phyloP scores from a whole-genome alignment of 2,113 vertebrate species.

The Chlamydotis undulata region DNA sequence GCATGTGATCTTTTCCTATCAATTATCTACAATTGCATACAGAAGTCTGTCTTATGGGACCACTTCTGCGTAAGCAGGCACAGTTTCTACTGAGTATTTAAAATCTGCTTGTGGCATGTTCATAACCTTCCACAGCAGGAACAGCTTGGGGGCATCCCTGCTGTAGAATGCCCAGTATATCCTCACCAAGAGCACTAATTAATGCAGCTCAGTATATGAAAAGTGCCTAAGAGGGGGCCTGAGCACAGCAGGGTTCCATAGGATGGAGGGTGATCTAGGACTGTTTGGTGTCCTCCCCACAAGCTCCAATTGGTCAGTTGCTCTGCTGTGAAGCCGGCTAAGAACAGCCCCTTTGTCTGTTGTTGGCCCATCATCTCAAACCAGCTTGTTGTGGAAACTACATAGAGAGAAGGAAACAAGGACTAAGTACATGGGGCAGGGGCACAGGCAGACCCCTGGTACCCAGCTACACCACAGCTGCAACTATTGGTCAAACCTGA shows the following conservation, averaged over 20 bases:
- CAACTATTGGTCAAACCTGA: fast-evolving
- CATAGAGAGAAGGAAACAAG: not conserved
- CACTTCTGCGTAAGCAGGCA: not conserved
- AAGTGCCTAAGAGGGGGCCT: not conserved
- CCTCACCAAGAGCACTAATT: not conserved
- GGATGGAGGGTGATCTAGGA: not conserved
- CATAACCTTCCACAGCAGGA: not conserved
- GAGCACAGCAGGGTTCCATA: not conserved
- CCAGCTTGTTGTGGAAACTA: not conserved
- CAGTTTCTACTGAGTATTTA: not conserved
- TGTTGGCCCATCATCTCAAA: not conserved
- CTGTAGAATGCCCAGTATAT: not conserved
- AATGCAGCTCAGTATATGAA: not conserved
- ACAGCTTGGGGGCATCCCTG: not conserved
- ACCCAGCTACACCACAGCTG: not conserved
- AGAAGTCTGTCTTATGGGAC: not conserved
- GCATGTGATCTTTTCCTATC: not conserved
- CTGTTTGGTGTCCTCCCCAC: not conserved
- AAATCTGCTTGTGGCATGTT: not conserved
- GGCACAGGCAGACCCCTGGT: not conserved
- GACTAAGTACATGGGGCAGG: fast-evolving
- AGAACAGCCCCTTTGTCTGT: not conserved
- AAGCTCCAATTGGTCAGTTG: not conserved
- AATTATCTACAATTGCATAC: not conserved
- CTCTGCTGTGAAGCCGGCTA: not conserved